These are phyloP conservation scores for Pogona vitticeps DNA, from an alignment of 2,113 vertebrate genomes.

Conservation along the genomic window DNA sequence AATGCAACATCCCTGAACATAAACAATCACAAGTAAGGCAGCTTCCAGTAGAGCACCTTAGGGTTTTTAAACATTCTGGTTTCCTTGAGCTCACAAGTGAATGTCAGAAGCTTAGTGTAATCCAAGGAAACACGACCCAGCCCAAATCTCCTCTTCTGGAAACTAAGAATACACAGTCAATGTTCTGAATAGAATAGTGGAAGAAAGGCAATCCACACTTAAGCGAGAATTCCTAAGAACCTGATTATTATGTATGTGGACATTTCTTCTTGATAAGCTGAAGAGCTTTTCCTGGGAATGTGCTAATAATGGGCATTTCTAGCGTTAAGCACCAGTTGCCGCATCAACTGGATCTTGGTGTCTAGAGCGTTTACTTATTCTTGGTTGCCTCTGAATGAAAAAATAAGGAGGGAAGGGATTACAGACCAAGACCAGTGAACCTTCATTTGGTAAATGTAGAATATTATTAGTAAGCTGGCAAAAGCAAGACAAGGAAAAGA, in stretches of 20 bases:
- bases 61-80: background rate
- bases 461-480: conserved; percentile 69
- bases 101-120: background rate
- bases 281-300: conserved; percentile 71
- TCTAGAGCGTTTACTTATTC: conserved; percentile 79
- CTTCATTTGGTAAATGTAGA: conserved; percentile 68
- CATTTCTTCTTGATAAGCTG: conserved; percentile 68
- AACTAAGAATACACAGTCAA: conserved; percentile 59
- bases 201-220: conserved; percentile 48
- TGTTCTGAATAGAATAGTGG: conserved; percentile 43
- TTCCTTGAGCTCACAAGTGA: background rate
- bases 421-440: conserved; percentile 66
- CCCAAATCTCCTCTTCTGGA: conserved; percentile 58
- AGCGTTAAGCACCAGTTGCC: conserved; percentile 71
- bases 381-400: conserved; percentile 78
- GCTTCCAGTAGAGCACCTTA: background rate
- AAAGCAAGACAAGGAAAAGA: conserved; percentile 51
- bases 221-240: conserved; percentile 47
- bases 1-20: background rate
- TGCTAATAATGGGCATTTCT: conserved; percentile 71
- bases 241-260: conserved; percentile 60
- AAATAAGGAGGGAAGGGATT: conserved; percentile 65
- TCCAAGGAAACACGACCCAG: background rate
- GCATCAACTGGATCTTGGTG: conserved; percentile 67
- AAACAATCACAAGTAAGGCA: background rate